Evolutionary conservation across 2,888 invertebrate genomes (phyloP).

Genomic region (Eupsilia transversa): DNA sequence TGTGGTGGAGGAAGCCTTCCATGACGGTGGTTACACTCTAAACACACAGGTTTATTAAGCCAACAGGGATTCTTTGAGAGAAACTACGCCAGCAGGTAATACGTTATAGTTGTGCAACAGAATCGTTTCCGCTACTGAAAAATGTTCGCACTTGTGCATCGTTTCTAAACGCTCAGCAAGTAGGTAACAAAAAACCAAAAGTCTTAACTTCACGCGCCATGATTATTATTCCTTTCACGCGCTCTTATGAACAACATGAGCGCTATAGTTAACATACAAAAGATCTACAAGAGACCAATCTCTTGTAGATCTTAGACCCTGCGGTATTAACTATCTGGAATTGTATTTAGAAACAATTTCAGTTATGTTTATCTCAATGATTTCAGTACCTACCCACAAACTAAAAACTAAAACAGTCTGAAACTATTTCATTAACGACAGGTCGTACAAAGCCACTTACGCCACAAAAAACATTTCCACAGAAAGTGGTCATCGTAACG

Average conservation of each 20-base stretch:
- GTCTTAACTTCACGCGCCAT: background rate
- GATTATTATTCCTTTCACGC: background rate
- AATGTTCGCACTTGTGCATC: constrained; percentile 2
- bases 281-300: background rate
- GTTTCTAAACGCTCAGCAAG: constrained; percentile 30
- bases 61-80: background rate
- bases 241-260: background rate
- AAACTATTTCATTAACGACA: constrained; percentile 33
- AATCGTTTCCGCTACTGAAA: background rate
- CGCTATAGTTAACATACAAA: background rate
- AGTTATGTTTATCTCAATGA: background rate
- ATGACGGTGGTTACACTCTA: constrained; percentile 75
- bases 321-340: background rate
- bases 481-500: constrained; percentile 72
- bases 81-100: constrained; percentile 36
- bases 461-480: constrained; percentile 61
- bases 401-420: background rate
- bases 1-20: constrained; percentile 90
- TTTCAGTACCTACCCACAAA: background rate
- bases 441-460: constrained; percentile 41
- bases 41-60: constrained; percentile 25
- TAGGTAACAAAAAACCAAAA: background rate
- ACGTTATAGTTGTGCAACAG: background rate
- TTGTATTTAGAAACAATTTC: background rate
- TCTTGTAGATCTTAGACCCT: background rate